phyloP scores from a whole-genome alignment of 2,797 vertebrate species.

The Cuniculus paca region DNA sequence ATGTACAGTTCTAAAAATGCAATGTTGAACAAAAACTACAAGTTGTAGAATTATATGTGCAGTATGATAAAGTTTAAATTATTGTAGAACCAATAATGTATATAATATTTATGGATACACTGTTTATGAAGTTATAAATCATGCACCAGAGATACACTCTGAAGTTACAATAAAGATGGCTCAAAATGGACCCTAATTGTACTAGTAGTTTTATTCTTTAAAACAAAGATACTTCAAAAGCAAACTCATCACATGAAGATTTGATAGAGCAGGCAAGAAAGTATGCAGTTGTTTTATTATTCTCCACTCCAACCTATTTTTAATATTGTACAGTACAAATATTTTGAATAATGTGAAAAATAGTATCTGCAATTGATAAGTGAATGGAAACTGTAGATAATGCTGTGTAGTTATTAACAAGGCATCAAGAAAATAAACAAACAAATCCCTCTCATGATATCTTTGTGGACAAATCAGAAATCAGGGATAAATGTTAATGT shows the following conservation, averaged over 20 bases:
- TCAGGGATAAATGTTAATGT: background rate
- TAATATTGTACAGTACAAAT: background rate
- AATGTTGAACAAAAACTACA: background rate
- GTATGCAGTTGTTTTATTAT: conserved; percentile 12
- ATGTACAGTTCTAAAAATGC: conserved; percentile 30
- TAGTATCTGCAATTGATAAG: background rate
- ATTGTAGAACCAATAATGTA: background rate
- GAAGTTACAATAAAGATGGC: conserved; percentile 31
- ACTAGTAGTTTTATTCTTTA: conserved; percentile 33
- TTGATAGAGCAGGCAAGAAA: conserved; percentile 32
- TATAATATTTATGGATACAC: conserved; percentile 9
- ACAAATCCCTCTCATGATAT: background rate
- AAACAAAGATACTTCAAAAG: conserved; percentile 56
- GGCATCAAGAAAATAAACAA: background rate
- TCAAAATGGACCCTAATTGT: background rate
- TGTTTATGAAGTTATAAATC: background rate
- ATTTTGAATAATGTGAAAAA: conserved; percentile 48
- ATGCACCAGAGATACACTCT: conserved; percentile 10
- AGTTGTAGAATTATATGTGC: conserved; percentile 1
- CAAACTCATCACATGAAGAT: conserved; percentile 34
- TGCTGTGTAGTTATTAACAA: conserved; percentile 26
- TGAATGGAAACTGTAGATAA: background rate
- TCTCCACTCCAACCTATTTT: conserved; percentile 9
- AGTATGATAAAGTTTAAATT: background rate
- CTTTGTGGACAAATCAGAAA: background rate